Evolutionary conservation across 2,797 vertebrate genomes (phyloP).

Genomic region (Eutrigla gurnardus): DNA sequence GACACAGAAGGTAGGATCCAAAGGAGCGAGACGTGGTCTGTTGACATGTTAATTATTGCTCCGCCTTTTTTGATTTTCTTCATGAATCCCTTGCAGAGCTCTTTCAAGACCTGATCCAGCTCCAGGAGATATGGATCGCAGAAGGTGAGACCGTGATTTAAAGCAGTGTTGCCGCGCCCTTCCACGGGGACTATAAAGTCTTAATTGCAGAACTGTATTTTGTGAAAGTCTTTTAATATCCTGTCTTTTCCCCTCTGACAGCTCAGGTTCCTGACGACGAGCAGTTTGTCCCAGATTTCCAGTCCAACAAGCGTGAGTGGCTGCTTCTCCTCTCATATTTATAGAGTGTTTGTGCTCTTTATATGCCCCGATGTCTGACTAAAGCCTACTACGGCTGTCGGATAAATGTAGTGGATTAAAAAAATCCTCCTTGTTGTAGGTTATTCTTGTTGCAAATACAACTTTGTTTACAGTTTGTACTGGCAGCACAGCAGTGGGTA

Average conservation of each 20-base stretch:
- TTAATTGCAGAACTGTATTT: no score
- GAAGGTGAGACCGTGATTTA: conserved; percentile 86
- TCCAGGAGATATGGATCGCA: conserved; percentile 96
- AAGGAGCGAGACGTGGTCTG: no score
- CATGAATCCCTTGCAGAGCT: conserved; percentile 84
- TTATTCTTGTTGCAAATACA: background rate
- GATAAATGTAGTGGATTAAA: no score
- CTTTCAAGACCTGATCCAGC: conserved; percentile 94
- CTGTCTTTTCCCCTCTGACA: conserved; percentile 32
- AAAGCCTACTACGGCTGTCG: no score
- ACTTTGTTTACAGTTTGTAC: background rate
- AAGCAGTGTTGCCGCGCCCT: no score
- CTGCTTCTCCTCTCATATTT: conserved; percentile 27
- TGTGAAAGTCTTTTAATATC: background rate
- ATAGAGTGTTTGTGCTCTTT: background rate
- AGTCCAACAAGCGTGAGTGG: conserved; percentile 94
- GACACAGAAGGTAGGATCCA: conserved; percentile 91
- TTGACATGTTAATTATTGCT: background rate
- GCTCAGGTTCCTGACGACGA: conserved; percentile 96
- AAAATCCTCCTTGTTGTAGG: background rate
- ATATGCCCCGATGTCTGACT: background rate
- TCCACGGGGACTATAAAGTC: background rate
- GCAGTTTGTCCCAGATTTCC: conserved; percentile 98
- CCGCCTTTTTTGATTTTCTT: background rate
- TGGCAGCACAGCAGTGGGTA: background rate